Conservation (phyloP, 2,113 vertebrate genomes). For the Nothocercus nigrocapillus region DNA sequence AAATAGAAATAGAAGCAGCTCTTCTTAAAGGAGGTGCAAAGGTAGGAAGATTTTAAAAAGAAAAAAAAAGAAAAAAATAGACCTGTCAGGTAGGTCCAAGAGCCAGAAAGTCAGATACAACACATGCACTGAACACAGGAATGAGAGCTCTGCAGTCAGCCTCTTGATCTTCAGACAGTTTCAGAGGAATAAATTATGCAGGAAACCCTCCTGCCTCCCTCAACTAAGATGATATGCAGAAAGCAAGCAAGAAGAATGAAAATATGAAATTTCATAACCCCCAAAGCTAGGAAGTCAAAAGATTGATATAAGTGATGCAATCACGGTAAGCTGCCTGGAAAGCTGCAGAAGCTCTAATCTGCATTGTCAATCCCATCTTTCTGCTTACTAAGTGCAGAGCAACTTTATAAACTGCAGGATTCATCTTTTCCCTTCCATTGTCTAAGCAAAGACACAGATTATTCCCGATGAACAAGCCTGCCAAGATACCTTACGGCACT, state of each 20-base stretch:
- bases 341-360: not conserved
- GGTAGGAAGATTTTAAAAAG: not conserved
- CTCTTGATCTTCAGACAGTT: constrained; percentile 44
- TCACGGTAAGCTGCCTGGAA: not conserved
- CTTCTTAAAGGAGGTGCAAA: not conserved
- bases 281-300: not conserved
- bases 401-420: not conserved
- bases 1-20: not conserved
- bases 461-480: not conserved
- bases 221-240: not conserved
- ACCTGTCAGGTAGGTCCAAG: constrained; percentile 26
- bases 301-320: constrained; percentile 9
- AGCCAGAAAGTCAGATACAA: constrained; percentile 3
- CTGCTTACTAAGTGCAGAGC: not conserved
- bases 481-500: not conserved
- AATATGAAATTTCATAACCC: not conserved
- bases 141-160: not conserved
- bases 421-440: not conserved
- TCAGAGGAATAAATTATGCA: not conserved
- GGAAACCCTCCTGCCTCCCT: not conserved
- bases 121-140: not conserved
- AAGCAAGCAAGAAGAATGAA: constrained; percentile 8
- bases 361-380: not conserved
- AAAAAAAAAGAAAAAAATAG: not conserved
- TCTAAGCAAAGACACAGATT: not conserved